A percentile compares a stretch with the other conserved stretches of the same genome.
Conservation (phyloP, 2,888 invertebrate species). For the Drosophila buzzatii region DNA sequence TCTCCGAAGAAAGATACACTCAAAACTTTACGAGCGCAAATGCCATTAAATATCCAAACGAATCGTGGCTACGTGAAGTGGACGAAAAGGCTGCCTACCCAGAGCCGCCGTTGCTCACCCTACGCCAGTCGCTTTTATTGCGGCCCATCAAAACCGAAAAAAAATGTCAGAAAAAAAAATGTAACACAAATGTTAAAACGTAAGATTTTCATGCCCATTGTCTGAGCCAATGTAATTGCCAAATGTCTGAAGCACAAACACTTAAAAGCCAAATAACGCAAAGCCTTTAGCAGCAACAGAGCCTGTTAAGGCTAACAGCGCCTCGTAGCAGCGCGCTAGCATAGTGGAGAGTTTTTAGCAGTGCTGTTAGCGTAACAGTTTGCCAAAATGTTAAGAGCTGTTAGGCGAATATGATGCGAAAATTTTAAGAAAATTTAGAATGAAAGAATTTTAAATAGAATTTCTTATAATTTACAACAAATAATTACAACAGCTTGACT, state of each 20-base stretch:
- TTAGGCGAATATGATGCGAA: background rate
- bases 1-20: constrained; percentile 63
- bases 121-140: constrained; percentile 58
- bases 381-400: background rate
- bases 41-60: constrained; percentile 72
- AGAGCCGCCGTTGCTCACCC: constrained; percentile 13
- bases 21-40: constrained; percentile 72
- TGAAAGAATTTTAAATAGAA: background rate
- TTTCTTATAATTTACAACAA: background rate
- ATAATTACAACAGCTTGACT: background rate
- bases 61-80: constrained; percentile 65
- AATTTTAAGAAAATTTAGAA: background rate
- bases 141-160: constrained; percentile 52
- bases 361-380: constrained; percentile 6
- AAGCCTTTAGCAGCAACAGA: constrained; percentile 11
- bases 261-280: constrained; percentile 23
- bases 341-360: constrained; percentile 66
- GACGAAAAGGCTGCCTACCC: constrained; percentile 30
- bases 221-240: constrained; percentile 62
- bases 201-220: constrained; percentile 64
- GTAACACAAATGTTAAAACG: constrained; percentile 52
- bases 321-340: constrained; percentile 12
- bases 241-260: constrained; percentile 29
- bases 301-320: constrained; percentile 24
- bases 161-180: background rate